Evolutionary conservation across 2,888 invertebrate genomes (phyloP).

Genomic region (Amphimallon solstitiale): DNA sequence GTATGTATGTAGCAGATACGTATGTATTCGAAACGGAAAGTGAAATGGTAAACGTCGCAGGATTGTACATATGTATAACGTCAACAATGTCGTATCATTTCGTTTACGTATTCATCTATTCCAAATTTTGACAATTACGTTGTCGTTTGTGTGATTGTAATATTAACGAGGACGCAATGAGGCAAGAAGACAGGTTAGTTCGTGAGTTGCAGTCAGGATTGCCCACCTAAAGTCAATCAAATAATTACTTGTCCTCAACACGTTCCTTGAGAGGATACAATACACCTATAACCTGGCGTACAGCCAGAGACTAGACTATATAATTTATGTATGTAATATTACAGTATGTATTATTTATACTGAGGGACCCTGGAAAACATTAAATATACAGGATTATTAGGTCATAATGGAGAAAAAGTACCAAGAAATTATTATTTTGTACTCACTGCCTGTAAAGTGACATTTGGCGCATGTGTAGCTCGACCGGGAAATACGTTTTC

Average conservation of each 20-base stretch:
- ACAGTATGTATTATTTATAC: too few relatives aligned
- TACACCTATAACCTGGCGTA: slow-evolving; percentile 4
- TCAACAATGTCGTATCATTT: background rate
- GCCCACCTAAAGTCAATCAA: background rate
- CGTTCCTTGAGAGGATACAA: slow-evolving; percentile 1
- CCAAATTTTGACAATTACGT: slow-evolving; percentile 29
- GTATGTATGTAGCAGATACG: background rate
- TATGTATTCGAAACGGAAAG: slow-evolving; percentile 6
- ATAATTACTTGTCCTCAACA: background rate
- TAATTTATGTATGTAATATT: too few relatives aligned
- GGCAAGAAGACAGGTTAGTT: background rate
- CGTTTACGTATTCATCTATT: slow-evolving; percentile 14
- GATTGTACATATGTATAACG: background rate
- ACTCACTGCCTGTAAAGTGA: too few relatives aligned
- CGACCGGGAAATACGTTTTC: too few relatives aligned
- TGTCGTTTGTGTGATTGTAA: slow-evolving; percentile 9
- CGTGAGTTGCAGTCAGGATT: background rate
- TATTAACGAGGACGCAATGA: background rate
- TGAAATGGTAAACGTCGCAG: background rate
- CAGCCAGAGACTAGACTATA: background rate
- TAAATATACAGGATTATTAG: slow-evolving; percentile 13
- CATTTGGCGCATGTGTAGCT: too few relatives aligned
- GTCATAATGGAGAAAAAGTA: too few relatives aligned
- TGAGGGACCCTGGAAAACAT: too few relatives aligned
- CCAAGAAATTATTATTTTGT: too few relatives aligned